A percentile compares a stretch with the other conserved stretches of the same genome.
Evolutionary conservation across 1,140 invertebrate genomes (phyloP).

Genomic region (Drosophila bocki): DNA sequence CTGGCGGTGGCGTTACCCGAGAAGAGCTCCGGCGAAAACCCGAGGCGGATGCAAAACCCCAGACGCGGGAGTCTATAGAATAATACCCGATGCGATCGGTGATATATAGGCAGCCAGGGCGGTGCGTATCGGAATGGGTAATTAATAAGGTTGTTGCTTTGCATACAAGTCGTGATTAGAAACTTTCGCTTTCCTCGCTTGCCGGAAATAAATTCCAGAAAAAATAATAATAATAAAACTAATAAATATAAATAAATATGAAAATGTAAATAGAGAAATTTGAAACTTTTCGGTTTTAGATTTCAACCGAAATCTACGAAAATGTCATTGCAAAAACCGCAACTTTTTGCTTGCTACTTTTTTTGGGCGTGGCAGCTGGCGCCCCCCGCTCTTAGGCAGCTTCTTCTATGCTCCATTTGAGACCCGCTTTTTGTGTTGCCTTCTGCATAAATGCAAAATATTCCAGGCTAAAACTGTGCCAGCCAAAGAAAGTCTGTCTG

Average conservation of each 20-base stretch:
- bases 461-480: constrained; percentile 72
- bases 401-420: constrained; percentile 60
- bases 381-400: constrained; percentile 28
- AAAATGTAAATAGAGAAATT: background rate
- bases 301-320: constrained; percentile 50
- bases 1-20: background rate
- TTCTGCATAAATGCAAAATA: constrained; percentile 79
- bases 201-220: background rate
- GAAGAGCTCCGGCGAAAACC: constrained; percentile 21
- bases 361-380: constrained; percentile 45
- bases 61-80: background rate
- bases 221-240: background rate
- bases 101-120: background rate
- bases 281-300: background rate
- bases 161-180: background rate
- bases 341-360: constrained; percentile 57
- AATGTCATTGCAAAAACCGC: constrained; percentile 69
- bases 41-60: constrained; percentile 32
- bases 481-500: constrained; percentile 54
- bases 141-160: constrained; percentile 2
- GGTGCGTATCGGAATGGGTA: constrained; percentile 14
- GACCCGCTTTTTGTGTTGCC: constrained; percentile 40
- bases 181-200: background rate
- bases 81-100: constrained; percentile 1
- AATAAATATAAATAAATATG: background rate